Evolutionary conservation across 2,797 vertebrate genomes (phyloP).

Genomic region (Tamandua tetradactyla): DNA sequence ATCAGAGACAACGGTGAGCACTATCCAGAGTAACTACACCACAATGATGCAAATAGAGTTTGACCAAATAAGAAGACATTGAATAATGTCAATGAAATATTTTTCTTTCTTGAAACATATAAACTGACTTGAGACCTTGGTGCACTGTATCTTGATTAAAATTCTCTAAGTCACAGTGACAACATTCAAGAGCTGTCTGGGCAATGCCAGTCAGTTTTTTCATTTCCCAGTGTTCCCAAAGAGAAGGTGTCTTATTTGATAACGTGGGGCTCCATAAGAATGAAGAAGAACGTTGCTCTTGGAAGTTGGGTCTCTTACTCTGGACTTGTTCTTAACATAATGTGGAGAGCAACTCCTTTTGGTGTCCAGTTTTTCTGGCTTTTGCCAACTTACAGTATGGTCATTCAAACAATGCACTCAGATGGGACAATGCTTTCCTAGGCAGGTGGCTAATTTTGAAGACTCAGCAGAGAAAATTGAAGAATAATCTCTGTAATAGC

Average conservation of each 20-base stretch:
- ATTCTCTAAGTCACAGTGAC: not conserved
- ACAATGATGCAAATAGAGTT: not conserved
- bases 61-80: not conserved
- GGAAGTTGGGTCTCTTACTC: not conserved
- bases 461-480: not conserved
- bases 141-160: not conserved
- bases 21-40: not conserved
- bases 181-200: not conserved
- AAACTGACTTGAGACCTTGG: not conserved
- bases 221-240: not conserved
- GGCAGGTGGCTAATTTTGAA: conserved; percentile 53
- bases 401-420: not conserved
- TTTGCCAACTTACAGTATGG: not conserved
- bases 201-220: not conserved
- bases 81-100: not conserved
- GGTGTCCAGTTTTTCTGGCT: not conserved
- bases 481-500: not conserved
- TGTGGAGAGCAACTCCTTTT: not conserved
- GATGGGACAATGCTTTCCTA: not conserved
- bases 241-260: not conserved
- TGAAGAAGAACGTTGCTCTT: not conserved
- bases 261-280: not conserved
- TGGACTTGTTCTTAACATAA: not conserved
- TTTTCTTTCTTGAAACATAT: not conserved
- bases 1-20: not conserved